These are phyloP conservation scores for Crioceris asparagi DNA, from an alignment of 2,888 invertebrate genomes.

Conservation along the genomic window DNA sequence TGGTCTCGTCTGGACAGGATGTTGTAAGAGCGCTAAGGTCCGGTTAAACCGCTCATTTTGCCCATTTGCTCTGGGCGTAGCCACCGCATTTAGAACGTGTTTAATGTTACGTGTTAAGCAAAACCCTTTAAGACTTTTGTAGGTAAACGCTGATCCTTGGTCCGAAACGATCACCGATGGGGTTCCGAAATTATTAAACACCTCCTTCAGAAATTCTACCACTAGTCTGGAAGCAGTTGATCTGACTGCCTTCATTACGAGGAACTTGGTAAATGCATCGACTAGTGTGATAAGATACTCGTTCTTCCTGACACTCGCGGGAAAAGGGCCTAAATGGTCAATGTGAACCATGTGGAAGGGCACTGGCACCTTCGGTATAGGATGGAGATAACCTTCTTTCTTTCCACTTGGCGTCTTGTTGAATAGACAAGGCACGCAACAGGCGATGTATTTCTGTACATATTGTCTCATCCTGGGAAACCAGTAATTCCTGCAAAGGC, in stretches of 20 bases:
- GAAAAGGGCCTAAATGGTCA: conserved; percentile 37
- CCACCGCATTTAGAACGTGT: conserved; percentile 25
- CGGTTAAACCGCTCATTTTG: conserved; percentile 24
- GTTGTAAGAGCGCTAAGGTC: conserved; percentile 22
- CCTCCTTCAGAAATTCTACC: conserved; percentile 10
- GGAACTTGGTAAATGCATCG: conserved; percentile 12
- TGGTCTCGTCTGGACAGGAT: conserved; percentile 20
- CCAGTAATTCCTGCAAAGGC: conserved; percentile 30
- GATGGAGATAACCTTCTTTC: conserved; percentile 11
- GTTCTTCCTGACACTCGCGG: conserved; percentile 27
- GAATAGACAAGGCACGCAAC: conserved; percentile 12
- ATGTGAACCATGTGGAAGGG: conserved; percentile 12
- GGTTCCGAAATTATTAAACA: conserved; percentile 18
- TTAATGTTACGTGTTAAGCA: conserved; percentile 25
- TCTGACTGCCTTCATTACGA: conserved; percentile 11
- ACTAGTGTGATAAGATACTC: conserved; percentile 6
- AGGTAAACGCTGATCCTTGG: conserved; percentile 31
- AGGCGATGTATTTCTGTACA: conserved; percentile 31
- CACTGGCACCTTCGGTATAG: conserved; percentile 8
- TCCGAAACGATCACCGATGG: conserved; percentile 30
- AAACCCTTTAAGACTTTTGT: conserved; percentile 26
- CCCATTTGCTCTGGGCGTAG: conserved; percentile 20
- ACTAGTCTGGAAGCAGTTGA: conserved; percentile 16
- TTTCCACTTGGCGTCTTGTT: conserved; percentile 9
- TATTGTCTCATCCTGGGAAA: conserved; percentile 32